Evolutionary conservation across 2,888 invertebrate species (phyloP).

Genomic region (Acanthococcus lagerstroemiae): DNA sequence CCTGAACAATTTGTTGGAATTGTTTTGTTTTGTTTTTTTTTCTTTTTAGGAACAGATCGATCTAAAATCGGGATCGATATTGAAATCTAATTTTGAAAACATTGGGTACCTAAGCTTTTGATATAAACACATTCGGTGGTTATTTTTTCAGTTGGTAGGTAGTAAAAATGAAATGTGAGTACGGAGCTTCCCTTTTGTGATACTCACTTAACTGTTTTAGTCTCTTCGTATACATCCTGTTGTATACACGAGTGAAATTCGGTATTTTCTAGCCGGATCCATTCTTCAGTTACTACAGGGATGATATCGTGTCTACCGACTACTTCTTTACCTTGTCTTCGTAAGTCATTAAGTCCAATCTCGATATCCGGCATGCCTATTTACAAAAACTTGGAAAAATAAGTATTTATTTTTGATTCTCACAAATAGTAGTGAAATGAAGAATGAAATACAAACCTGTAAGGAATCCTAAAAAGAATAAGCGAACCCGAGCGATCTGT

Average conservation of each 20-base stretch:
- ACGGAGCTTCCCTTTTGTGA: no score
- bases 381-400: background rate
- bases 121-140: no score
- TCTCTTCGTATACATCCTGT: slow-evolving; percentile 75
- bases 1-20: no score
- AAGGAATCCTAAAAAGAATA: slow-evolving; percentile 93
- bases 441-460: slow-evolving; percentile 60
- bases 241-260: slow-evolving; percentile 93
- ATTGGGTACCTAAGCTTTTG: no score
- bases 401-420: background rate
- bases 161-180: no score
- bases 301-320: slow-evolving; percentile 98
- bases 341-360: slow-evolving; percentile 92
- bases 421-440: background rate
- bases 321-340: slow-evolving; percentile 97
- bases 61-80: no score
- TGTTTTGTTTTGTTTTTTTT: no score
- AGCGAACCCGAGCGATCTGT: slow-evolving; percentile 86
- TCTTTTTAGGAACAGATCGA: no score
- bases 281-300: slow-evolving; percentile 96
- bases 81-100: no score
- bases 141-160: no score
- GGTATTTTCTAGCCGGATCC: slow-evolving; percentile 90
- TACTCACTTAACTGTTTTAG: slow-evolving; percentile 69
- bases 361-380: slow-evolving; percentile 90